Evolutionary conservation across 2,113 vertebrate genomes (phyloP).

Genomic region (Calidris pugnax): DNA sequence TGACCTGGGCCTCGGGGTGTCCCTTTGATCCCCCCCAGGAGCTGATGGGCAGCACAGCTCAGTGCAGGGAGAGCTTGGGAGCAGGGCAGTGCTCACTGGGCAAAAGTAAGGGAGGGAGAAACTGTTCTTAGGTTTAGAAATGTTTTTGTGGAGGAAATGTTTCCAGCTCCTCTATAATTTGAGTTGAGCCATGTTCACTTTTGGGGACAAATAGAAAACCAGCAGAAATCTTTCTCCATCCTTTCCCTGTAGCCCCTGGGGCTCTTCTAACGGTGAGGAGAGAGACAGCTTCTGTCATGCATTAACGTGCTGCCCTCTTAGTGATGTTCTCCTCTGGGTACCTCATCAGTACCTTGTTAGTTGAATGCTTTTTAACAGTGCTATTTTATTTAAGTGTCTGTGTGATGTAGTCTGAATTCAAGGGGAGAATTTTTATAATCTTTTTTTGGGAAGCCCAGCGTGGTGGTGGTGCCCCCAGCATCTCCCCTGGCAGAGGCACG

Average conservation of each 20-base stretch:
- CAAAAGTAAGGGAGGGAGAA: not conserved
- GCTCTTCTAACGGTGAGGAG: not conserved
- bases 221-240: not conserved
- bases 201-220: not conserved
- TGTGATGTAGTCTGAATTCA: not conserved
- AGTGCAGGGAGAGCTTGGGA: not conserved
- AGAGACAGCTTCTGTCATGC: not conserved
- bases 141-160: not conserved
- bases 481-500: not conserved
- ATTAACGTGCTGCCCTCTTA: fast-evolving
- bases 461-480: fast-evolving
- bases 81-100: fast-evolving
- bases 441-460: not conserved
- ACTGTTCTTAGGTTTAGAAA: not conserved
- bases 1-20: not conserved
- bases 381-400: not conserved
- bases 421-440: not conserved
- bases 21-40: conserved; percentile 39
- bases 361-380: not conserved
- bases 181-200: not conserved
- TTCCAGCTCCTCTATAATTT: not conserved
- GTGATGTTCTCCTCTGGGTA: not conserved
- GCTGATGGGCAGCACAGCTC: not conserved
- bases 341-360: not conserved
- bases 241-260: not conserved